Base-by-base conservation (phyloP, 1,140 invertebrate genomes). In the Macrosteles quadrilineatus region DNA sequence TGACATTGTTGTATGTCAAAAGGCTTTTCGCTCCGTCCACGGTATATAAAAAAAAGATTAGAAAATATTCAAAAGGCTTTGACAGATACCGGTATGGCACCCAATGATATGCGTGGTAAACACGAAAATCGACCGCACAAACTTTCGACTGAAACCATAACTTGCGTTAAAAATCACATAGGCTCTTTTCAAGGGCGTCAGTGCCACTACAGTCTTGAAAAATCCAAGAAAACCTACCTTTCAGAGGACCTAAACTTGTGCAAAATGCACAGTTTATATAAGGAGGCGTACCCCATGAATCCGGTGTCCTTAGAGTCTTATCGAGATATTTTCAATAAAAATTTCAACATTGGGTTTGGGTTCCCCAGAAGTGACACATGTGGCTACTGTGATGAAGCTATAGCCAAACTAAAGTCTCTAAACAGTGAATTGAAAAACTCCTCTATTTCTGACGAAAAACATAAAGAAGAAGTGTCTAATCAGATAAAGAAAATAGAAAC, bases 221-320 rank as follows among this genome's bases (percentile, higher is more conserved):
- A 45, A 55, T 40, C 50, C 12, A 43, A 32, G 3, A 68, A 43
- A 59, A 50, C 62, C 11, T 68, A 68, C 31, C 31, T 68, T 27
- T 2, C 19, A 62, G n/a, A 40, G 31, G 40, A 59, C 11, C 50
- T 68, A 36, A 68, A 47, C 31, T 36, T 55, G 21, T 14, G 31
- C n/a, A 45, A 68, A 68, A 68, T 68, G 67, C 36, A 47, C 31
- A 27, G 23, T 25, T 23, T 47, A 23, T 68, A 55, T 32, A 31
- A 32, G 14, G 50, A 57, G 47, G 12, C 25, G 11, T 55, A 57
- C 62, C 47, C 30, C 29, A 31, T 62, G 19, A 23, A 29, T 23
- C 19, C 25, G 30, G 25, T 68, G 12, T 68, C 67, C 14, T 31
- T 62, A 19, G 31, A 47, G 17, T 31, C 17, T 14, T 57, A 47